These are phyloP conservation scores for Gambelia wislizenii DNA, from an alignment of 2,797 vertebrate genomes.

Conservation along the genomic window DNA sequence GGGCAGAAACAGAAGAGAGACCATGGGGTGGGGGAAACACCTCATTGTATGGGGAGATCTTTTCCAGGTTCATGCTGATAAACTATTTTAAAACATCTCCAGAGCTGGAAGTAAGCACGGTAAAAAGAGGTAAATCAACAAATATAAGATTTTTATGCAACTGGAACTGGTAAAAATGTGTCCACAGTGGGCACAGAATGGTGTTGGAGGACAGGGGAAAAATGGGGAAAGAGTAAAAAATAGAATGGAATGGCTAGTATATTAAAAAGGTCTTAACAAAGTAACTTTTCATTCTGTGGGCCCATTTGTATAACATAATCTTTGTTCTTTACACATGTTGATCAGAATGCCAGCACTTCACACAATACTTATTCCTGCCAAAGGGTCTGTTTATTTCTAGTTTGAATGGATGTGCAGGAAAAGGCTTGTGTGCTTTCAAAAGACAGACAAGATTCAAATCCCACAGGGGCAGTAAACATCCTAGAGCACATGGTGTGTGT, in stretches of 20 bases:
- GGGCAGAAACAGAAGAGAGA: neutral
- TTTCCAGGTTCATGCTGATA: neutral
- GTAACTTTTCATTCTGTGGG: neutral
- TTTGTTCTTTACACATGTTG: neutral
- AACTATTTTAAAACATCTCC: neutral
- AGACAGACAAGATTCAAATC: constrained; percentile 7
- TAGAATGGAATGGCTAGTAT: neutral
- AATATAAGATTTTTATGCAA: neutral
- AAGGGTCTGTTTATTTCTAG: constrained; percentile 13
- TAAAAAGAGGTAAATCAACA: neutral
- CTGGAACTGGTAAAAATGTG: neutral
- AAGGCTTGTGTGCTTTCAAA: constrained; percentile 1
- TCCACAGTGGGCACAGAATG: neutral
- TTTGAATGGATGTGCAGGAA: constrained; percentile 17
- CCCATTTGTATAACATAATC: neutral
- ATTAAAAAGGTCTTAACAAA: neutral
- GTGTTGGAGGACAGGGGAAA: neutral
- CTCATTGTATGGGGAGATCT: neutral
- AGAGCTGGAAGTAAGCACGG: neutral
- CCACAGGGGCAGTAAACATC: neutral
- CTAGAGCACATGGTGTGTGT: neutral
- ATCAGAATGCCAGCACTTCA: neutral
- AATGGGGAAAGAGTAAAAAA: too few relatives aligned
- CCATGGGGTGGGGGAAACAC: neutral
- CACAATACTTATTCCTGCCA: neutral